Evolutionary conservation across 2,888 invertebrate species (phyloP), one percentile per base, ranked within the genome.

Genomic region (Eilema griseolum): DNA sequence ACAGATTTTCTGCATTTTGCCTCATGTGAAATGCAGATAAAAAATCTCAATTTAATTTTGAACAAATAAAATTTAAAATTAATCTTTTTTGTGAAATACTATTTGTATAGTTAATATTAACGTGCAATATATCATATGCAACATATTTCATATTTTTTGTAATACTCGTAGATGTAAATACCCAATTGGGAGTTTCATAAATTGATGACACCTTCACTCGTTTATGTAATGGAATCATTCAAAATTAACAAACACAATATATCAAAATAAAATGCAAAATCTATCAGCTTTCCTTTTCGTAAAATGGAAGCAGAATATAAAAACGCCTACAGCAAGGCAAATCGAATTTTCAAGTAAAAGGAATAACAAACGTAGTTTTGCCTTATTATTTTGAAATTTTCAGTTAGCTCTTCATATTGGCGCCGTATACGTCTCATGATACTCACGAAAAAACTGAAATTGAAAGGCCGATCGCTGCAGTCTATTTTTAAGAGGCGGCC

Each of bases 311-410:
- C 24, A 20, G 66, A 70, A 73, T 72, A 70, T 78, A 64, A 72
- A 46, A 75, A 72, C 33, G 66, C 70, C 75, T 73, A 72, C 66
- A 63, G 70, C 74, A 74, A 75, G 69, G 64, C 73, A 75, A 20
- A 78, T 81, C 60, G 72, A 81, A 68, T 69, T 70, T 73, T 64
- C 61, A 14, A 41, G 24, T 5, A 67, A 80, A 82, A 74, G 61
- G 67, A 77, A 80, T 77, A 80, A 75, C 65, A 67, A 75, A 76
- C 24, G 61, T 52, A 23, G 60, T 37, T 14, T 11, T 28, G n/a
- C 12, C 63, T 14, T 41, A 77, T 73, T 80, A 31, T 61, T 61
- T 52, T 46, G 11, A 33, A 59, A 63, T 57, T 66, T 61, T 65
- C 60, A 72, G 26, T 46, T 14, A 11, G 41, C 69, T 61, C 72